Base-by-base conservation (phyloP, 2,113 vertebrate species). In the Hyperopisus bebe region DNA sequence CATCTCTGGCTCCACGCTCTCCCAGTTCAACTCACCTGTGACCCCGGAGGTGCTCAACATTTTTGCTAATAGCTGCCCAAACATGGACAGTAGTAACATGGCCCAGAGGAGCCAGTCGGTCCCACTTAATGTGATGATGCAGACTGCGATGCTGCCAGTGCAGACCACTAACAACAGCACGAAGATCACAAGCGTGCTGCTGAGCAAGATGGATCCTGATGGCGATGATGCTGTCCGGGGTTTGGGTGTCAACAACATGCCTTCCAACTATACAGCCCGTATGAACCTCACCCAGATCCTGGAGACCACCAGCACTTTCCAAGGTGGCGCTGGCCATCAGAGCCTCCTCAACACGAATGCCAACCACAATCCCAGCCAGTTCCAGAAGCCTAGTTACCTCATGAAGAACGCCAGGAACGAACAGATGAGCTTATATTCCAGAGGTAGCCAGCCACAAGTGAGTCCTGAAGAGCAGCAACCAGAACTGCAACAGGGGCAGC, bases 241-340 rank as follows among this genome's bases (percentile, higher is more conserved):
- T 90, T 95, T 99, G 93, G 98, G 98, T 92, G 96, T 99, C 80
- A 99, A 99, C 94, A 99, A 99, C 94, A 94, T 99, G 93, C 97
- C 98, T 80, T 98, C 98, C 82, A 99, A 99, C 95, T 99, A 99
- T 93, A 99, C 98, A 39, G 98, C 98, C 90, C 97, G 98, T 88
- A 98, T 99, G 98, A 99, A 99, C 96, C 98, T 99, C 93, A 99
- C 98, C 17, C 98, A 99, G 94, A 99, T 99, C 92, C 95, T 99
- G 91, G 98, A 99, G 96, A 98, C 98, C 21, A 97, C 97, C 27
- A 90, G 90, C 8, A 86, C 80, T 24, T 86, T 50, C 62, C 39
- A 17, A 9, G 62, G 80, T 31, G 47, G 77, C 1, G 95, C 96
- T 95, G 96, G 95, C 92, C 95, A 96, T 50, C 97, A 97, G 94